Evolutionary conservation across 2,797 vertebrate species (phyloP), one percentile per base, ranked within the genome.

Genomic region (Argentina silus): DNA sequence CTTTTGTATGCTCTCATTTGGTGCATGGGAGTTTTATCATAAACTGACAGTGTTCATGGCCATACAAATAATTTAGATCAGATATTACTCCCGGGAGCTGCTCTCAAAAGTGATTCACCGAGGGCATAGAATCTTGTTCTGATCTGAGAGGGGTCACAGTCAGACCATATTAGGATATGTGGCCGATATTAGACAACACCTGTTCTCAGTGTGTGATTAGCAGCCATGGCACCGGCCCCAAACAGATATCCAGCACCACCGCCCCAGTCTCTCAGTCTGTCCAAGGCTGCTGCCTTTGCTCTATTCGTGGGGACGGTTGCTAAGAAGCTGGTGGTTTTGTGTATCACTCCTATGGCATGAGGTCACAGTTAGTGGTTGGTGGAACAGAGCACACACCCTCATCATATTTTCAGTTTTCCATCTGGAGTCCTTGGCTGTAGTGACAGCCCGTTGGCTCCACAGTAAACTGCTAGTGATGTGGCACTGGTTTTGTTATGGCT

Each of bases 291-390:
- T 69, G 27, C 79, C 74, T 76, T 9, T 1, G 68, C 27, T 72
- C 80, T 72, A 57, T 59, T 68, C 0, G 11, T 69, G 53, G 59
- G 68, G 72, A 64, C 4, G 48, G 71, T 85, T 83, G 77, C 79
- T 82, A 76, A 42, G 80, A 77, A 51, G 72, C 81, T 56, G 75
- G 67, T 77, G 78, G 48, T 80, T 84, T 81, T 55, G 8, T 76
- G 27, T 66, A 45, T 76, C 67, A 74, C 78, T 74, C 72, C 81
- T 75, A 71, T 70, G 83, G 67, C 78, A 85, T 81, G 80, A 89
- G 81, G 74, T 89, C 86, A 73, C 21, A 82, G 45, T 73, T 68
- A 85, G 86, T 72, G 90, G 89, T 83, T 80, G 72, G 71, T 7
- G 17, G 80, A 67, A 43, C 74, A 1, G 45, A 78, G 78, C 77